Conservation (phyloP, 1,140 invertebrate genomes). For the Pachyrhynchus sulphureomaculatus region DNA sequence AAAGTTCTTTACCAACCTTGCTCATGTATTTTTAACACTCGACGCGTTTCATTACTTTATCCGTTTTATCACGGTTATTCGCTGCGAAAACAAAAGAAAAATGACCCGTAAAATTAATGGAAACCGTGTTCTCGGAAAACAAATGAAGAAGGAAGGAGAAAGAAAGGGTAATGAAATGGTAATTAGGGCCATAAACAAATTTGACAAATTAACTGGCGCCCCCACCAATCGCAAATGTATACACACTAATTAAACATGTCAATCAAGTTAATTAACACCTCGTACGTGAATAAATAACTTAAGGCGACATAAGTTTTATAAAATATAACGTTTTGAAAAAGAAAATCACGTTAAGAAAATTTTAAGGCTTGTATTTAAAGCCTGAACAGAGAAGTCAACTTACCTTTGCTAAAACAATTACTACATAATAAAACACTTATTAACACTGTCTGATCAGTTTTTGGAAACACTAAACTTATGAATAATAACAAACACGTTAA, state of each 20-base stretch:
- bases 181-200: constrained; percentile 32
- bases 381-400: constrained; percentile 6
- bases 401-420: constrained; percentile 17
- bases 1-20: no score
- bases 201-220: constrained; percentile 40
- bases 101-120: not conserved
- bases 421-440: constrained; percentile 26
- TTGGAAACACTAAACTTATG: not conserved
- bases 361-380: not conserved
- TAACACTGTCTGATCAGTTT: constrained; percentile 2
- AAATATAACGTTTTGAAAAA: not conserved
- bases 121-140: constrained; percentile 18
- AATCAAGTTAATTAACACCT: constrained; percentile 36
- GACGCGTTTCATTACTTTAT: not conserved
- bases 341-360: not conserved
- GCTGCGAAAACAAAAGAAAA: constrained; percentile 2
- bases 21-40: constrained; percentile 1
- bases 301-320: not conserved
- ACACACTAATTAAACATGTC: constrained; percentile 41
- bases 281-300: constrained; percentile 9
- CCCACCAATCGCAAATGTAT: constrained; percentile 31
- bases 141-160: constrained; percentile 23
- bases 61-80: not conserved
- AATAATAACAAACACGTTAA: not conserved
- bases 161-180: constrained; percentile 26